Evolutionary conservation across 1,140 invertebrate genomes (phyloP).

Genomic region (Brachionus koreanus): DNA sequence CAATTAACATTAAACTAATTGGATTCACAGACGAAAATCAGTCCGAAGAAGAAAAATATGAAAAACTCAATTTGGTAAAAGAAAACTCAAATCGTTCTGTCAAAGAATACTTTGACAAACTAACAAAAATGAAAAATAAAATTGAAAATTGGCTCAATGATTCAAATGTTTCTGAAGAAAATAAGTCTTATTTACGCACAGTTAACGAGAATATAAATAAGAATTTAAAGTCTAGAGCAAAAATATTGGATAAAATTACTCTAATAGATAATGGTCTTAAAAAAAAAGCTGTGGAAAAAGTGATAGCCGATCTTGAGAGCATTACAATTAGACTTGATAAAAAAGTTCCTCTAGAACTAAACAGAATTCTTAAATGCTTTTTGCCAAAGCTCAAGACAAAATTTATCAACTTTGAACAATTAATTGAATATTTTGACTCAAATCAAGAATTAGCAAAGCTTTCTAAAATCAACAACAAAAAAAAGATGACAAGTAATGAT

Average conservation of each 20-base stretch:
- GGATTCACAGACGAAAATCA: conserved; percentile 8
- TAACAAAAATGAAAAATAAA: background rate
- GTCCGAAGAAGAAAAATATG: conserved; percentile 47
- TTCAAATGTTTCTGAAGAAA: background rate
- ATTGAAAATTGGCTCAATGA: conserved; percentile 30
- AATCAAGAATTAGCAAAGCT: conserved; percentile 50
- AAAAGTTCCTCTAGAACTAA: conserved; percentile 52
- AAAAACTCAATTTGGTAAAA: background rate
- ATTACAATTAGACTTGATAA: conserved; percentile 50
- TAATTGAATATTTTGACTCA: background rate
- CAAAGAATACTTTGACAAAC: conserved; percentile 48
- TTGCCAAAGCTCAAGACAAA: conserved; percentile 50
- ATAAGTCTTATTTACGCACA: background rate
- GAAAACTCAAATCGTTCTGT: conserved; percentile 48
- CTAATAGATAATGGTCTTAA: background rate
- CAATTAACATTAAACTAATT: background rate
- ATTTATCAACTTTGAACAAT: conserved; percentile 48
- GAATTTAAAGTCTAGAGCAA: background rate
- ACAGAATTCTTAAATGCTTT: conserved; percentile 48
- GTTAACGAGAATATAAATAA: background rate
- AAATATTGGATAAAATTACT: conserved; percentile 9
- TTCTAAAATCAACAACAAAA: conserved; percentile 46
- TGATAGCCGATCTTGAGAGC: conserved; percentile 53
- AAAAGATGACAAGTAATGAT: conserved; percentile 48
- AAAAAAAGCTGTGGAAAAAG: conserved; percentile 47